Evolutionary conservation across 2,113 vertebrate species (phyloP).

Genomic region (Myotis brandtii): DNA sequence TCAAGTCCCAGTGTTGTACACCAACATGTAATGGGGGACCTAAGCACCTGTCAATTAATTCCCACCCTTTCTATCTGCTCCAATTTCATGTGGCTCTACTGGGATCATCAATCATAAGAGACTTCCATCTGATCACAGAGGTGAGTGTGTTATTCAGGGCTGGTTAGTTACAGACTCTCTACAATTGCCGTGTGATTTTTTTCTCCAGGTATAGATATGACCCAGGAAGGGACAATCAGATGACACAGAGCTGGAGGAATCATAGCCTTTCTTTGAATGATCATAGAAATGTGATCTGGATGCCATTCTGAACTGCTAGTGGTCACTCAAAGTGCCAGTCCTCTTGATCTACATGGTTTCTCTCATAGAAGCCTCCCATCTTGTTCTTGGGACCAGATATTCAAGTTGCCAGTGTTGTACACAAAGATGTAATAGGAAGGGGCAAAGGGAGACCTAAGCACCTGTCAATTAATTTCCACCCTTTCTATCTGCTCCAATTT

Average conservation of each 20-base stretch:
- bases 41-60: background rate
- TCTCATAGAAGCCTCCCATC: too few species aligned
- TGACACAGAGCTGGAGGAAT: background rate
- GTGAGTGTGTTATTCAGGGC: background rate
- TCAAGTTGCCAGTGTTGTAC: too few species aligned
- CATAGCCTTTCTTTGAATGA: background rate
- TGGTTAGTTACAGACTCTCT: background rate
- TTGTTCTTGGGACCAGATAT: too few species aligned
- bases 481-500: background rate
- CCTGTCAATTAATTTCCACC: background rate
- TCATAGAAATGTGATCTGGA: background rate
- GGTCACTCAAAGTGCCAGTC: too few species aligned
- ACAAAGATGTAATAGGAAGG: background rate
- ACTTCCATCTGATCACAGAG: background rate
- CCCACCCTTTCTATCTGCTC: background rate
- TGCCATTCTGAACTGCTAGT: background rate
- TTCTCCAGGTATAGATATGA: background rate
- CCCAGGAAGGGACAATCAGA: background rate
- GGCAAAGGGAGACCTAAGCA: too few species aligned
- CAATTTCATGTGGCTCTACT: background rate
- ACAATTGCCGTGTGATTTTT: background rate
- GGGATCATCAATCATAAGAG: background rate
- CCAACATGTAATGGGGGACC: background rate
- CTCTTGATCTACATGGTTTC: too few species aligned
- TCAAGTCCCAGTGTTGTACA: too few species aligned